These are phyloP conservation scores for Amiota communis DNA, from an alignment of 2,888 invertebrate genomes.

Conservation along the genomic window DNA sequence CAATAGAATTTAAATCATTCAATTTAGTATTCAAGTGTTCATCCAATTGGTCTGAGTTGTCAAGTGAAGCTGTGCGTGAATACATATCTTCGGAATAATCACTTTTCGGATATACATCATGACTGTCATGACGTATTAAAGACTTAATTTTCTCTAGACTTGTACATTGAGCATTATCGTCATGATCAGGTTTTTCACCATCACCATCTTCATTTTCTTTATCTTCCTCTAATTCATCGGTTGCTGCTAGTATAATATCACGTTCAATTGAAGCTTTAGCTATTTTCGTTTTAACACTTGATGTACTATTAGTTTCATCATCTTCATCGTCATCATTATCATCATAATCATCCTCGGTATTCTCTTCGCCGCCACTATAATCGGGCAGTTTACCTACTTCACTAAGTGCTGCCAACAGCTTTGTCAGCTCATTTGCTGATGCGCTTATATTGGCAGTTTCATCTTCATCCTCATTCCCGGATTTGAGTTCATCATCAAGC, in stretches of 20 bases:
- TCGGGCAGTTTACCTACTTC: constrained; percentile 46
- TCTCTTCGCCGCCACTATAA: constrained; percentile 42
- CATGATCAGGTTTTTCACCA: neutral
- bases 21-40: constrained; percentile 13
- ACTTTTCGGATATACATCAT: constrained; percentile 58
- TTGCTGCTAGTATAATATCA: constrained; percentile 50
- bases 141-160: constrained; percentile 53
- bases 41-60: constrained; percentile 43
- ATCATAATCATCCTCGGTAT: constrained; percentile 25
- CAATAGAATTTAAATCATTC: constrained; percentile 38
- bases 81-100: constrained; percentile 57
- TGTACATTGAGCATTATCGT: neutral
- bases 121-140: constrained; percentile 55
- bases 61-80: constrained; percentile 58
- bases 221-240: constrained; percentile 38
- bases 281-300: constrained; percentile 57
- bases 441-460: constrained; percentile 37
- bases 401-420: constrained; percentile 51
- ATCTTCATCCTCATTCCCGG: constrained; percentile 7
- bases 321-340: constrained; percentile 46
- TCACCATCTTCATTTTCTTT: neutral
- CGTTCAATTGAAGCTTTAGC: constrained; percentile 59
- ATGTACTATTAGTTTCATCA: constrained; percentile 57
- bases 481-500: constrained; percentile 53
- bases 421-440: constrained; percentile 47